Evolutionary conservation across 2,888 invertebrate genomes (phyloP).

Genomic region (Apeira syringaria): DNA sequence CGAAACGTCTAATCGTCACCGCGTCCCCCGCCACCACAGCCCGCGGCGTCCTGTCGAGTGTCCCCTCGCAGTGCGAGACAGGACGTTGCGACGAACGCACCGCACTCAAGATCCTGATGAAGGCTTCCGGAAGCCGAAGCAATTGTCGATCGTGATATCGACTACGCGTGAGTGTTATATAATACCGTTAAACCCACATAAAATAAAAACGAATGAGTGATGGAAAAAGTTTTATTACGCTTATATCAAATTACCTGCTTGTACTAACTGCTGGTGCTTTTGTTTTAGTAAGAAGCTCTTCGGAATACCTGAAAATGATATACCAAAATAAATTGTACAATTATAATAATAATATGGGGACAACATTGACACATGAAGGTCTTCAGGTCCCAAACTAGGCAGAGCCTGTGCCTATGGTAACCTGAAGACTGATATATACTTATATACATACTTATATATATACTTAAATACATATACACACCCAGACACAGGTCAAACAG

Average conservation of each 20-base stretch:
- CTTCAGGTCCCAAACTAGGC: background rate
- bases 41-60: too few species aligned
- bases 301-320: conserved; percentile 9
- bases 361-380: background rate
- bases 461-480: too few species aligned
- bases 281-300: conserved; percentile 1
- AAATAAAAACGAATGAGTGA: background rate
- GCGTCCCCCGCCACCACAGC: too few species aligned
- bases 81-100: too few species aligned
- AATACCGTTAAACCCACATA: background rate
- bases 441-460: too few species aligned
- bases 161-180: too few species aligned
- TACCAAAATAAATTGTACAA: background rate
- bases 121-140: too few species aligned
- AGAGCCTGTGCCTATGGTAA: background rate
- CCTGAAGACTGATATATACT: background rate
- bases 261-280: background rate
- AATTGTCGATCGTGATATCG: too few species aligned
- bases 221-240: background rate
- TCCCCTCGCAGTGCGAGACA: too few species aligned
- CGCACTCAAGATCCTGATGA: too few species aligned
- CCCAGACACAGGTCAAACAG: too few species aligned
- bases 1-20: too few species aligned
- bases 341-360: background rate
- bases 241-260: background rate